Evolutionary conservation across 2,113 vertebrate genomes (phyloP).

Genomic region (Syrmaticus mikado): DNA sequence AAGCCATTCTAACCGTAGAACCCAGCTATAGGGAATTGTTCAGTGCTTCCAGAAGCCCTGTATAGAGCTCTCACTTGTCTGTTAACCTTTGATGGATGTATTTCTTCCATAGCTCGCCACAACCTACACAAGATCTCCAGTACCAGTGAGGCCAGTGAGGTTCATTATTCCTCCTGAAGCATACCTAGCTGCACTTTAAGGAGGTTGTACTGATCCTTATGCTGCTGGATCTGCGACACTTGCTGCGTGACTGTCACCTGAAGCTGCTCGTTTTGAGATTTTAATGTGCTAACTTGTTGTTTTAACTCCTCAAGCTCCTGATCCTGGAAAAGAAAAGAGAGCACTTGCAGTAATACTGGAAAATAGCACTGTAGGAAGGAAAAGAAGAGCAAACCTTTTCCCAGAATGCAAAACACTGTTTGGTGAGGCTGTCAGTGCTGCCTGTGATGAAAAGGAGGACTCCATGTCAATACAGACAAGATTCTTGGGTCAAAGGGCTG

Average conservation of each 20-base stretch:
- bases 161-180: neutral
- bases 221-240: conserved; percentile 93
- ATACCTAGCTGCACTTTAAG: conserved; percentile 95
- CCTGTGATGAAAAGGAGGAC: neutral
- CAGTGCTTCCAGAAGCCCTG: neutral
- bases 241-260: conserved; percentile 89
- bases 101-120: neutral
- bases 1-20: neutral
- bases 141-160: no score
- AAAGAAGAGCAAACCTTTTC: neutral
- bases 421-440: neutral
- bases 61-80: neutral
- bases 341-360: accelerated
- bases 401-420: accelerated
- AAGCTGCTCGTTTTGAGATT: conserved; percentile 88
- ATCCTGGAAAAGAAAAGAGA: conserved; percentile 79
- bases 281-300: conserved; percentile 84
- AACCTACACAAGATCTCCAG: no score
- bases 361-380: neutral
- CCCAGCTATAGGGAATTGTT: neutral
- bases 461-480: neutral
- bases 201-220: conserved; percentile 97
- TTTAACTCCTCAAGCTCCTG: conserved; percentile 92
- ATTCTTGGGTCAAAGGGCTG: neutral
- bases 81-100: neutral